Evolutionary conservation across 1,140 invertebrate genomes (phyloP).

Genomic region (Zaprionus ghesquierei): DNA sequence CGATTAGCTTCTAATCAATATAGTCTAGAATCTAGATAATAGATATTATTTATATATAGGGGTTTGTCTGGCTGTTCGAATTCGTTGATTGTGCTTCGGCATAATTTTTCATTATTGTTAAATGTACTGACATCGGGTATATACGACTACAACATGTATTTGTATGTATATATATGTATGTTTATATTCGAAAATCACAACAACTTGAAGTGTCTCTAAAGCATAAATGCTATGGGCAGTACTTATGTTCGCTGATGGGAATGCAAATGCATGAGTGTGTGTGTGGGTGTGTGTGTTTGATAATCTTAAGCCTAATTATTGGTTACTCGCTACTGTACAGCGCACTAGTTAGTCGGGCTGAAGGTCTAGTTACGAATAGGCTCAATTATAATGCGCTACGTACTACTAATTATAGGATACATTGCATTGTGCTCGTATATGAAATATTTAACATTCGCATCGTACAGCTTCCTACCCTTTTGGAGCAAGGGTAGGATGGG

Average conservation of each 20-base stretch:
- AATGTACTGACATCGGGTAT: conserved; percentile 19
- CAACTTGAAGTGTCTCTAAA: conserved; percentile 59
- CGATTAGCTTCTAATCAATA: conserved; percentile 1
- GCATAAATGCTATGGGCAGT: conserved; percentile 41
- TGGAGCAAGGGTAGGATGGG: conserved; percentile 1
- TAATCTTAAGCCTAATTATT: conserved; percentile 17
- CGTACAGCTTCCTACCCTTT: conserved; percentile 43
- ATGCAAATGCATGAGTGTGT: neutral
- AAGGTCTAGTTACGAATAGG: conserved; percentile 13
- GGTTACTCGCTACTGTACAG: conserved; percentile 31
- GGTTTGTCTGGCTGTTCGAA: conserved; percentile 45
- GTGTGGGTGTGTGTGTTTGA: neutral
- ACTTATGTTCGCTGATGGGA: neutral
- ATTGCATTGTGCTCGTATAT: conserved; percentile 80
- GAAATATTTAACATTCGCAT: conserved; percentile 68
- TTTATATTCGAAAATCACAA: conserved; percentile 62
- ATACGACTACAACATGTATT: conserved; percentile 29
- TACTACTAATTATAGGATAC: conserved; percentile 79
- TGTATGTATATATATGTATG: conserved; percentile 33
- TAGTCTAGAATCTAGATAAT: conserved; percentile 2
- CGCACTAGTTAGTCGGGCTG: conserved; percentile 14
- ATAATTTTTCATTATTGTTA: conserved; percentile 52
- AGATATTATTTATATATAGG: conserved; percentile 15
- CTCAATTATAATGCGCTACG: conserved; percentile 30
- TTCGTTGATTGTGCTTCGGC: conserved; percentile 72